These are phyloP conservation scores for Muschampia plurimacula DNA, from an alignment of 2,888 invertebrate genomes.

Conservation along the genomic window DNA sequence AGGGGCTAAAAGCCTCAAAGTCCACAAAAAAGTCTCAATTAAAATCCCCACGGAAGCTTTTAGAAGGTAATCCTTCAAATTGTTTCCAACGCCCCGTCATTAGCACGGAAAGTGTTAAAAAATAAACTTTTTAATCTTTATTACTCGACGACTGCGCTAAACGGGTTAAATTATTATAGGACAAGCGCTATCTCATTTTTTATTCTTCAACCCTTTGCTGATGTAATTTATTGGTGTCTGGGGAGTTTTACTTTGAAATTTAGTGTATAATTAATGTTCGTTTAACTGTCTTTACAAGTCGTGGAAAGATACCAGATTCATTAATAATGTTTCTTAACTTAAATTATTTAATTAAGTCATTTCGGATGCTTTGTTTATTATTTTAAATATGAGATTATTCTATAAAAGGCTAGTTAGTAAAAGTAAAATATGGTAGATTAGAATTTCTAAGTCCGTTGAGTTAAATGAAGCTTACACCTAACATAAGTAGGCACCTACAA, in stretches of 20 bases:
- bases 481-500: background rate
- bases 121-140: slow-evolving; percentile 86
- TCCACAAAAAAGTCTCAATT: slow-evolving; percentile 85
- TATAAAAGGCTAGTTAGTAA: too few relatives aligned
- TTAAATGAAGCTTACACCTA: background rate
- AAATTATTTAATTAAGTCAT: background rate
- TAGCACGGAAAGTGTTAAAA: slow-evolving; percentile 86
- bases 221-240: slow-evolving; percentile 75
- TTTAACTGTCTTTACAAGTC: slow-evolving; percentile 64
- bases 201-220: slow-evolving; percentile 75
- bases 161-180: slow-evolving; percentile 84
- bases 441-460: background rate
- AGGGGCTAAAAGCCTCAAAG: slow-evolving; percentile 83
- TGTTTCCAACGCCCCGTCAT: slow-evolving; percentile 86
- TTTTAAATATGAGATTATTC: background rate
- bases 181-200: slow-evolving; percentile 78
- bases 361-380: background rate
- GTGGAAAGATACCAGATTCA: slow-evolving; percentile 61
- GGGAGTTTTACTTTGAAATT: slow-evolving; percentile 69
- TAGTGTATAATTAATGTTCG: slow-evolving; percentile 72
- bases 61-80: slow-evolving; percentile 86
- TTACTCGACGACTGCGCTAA: slow-evolving; percentile 82
- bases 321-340: slow-evolving; percentile 37
- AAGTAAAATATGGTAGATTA: too few relatives aligned
- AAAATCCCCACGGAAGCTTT: slow-evolving; percentile 86